These are phyloP conservation scores for Perca flavescens DNA, from an alignment of 2,113 vertebrate genomes.

Conservation along the genomic window DNA sequence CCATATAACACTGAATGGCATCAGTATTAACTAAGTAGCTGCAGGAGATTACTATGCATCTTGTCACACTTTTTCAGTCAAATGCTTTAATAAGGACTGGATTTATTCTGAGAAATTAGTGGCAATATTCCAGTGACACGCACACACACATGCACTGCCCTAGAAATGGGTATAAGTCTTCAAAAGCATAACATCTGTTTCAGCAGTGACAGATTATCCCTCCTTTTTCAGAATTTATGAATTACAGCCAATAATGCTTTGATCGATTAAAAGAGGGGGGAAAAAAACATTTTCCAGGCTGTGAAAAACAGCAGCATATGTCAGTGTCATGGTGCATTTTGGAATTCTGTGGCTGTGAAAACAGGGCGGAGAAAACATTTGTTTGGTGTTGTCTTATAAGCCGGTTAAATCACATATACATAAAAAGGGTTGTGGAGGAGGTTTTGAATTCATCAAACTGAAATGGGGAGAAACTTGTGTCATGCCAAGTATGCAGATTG, in stretches of 20 bases:
- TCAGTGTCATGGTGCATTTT: constrained; percentile 53
- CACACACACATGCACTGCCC: constrained; percentile 25
- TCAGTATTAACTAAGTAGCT: constrained; percentile 41
- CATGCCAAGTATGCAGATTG: constrained; percentile 22
- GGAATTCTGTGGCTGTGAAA: constrained; percentile 43
- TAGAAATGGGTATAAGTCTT: constrained; percentile 57
- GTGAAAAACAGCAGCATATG: constrained; percentile 58
- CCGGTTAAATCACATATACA: constrained; percentile 12
- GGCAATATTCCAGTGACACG: constrained; percentile 47
- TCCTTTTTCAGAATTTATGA: constrained; percentile 51
- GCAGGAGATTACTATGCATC: constrained; percentile 45
- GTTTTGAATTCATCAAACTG: constrained; percentile 23
- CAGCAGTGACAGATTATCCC: constrained; percentile 59
- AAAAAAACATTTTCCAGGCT: constrained; percentile 43
- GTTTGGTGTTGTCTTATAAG: constrained; percentile 39
- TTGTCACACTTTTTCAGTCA: constrained; percentile 58
- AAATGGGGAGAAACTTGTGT: background rate
- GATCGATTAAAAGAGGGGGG: constrained; percentile 31
- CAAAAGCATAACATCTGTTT: constrained; percentile 59
- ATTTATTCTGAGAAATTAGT: constrained; percentile 67
- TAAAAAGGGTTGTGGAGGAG: constrained; percentile 30
- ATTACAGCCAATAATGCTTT: constrained; percentile 64
- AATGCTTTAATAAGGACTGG: constrained; percentile 63
- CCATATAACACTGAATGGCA: constrained; percentile 8
- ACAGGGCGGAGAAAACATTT: constrained; percentile 49